phyloP scores from a whole-genome alignment of 2,888 invertebrate species.

The Yponomeuta plumbellus region DNA sequence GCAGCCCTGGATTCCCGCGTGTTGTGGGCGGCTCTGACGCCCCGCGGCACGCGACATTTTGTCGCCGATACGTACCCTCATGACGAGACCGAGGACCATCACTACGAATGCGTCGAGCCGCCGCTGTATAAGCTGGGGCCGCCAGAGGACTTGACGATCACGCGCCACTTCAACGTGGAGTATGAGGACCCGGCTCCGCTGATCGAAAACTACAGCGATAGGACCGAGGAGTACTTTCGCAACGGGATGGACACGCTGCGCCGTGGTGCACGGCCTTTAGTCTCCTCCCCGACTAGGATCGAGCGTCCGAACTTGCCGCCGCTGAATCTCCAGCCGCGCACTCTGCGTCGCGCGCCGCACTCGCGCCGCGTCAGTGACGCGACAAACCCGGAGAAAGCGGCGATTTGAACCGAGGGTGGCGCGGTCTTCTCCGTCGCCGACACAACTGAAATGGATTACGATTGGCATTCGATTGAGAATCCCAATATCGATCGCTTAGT shows the following conservation, averaged over 20 bases:
- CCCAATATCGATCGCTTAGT: conserved; percentile 65
- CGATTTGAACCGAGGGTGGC: conserved; percentile 73
- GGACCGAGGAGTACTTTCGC: conserved; percentile 65
- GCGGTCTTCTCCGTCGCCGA: conserved; percentile 75
- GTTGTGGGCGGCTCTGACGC: conserved; percentile 90
- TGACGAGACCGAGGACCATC: conserved; percentile 80
- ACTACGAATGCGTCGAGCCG: conserved; percentile 83
- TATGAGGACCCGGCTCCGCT: conserved; percentile 87
- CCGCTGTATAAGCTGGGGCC: conserved; percentile 69
- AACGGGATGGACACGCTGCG: conserved; percentile 66
- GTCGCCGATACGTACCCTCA: conserved; percentile 80
- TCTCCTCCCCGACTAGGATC: conserved; percentile 88
- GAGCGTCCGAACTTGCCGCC: conserved; percentile 89
- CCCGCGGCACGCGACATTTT: conserved; percentile 87
- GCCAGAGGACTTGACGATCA: conserved; percentile 75
- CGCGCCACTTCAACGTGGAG: conserved; percentile 87
- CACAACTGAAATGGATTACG: conserved; percentile 61
- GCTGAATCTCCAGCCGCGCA: conserved; percentile 79
- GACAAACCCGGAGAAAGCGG: conserved; percentile 62
- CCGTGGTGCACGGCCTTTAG: conserved; percentile 78
- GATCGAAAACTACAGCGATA: conserved; percentile 82
- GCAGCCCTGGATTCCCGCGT: conserved; percentile 81
- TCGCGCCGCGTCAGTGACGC: conserved; percentile 71
- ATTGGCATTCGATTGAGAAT: conserved; percentile 55
- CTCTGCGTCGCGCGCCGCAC: conserved; percentile 67